These are phyloP conservation scores for Melanaphis sacchari DNA, from an alignment of 1,140 invertebrate species.

Conservation along the genomic window DNA sequence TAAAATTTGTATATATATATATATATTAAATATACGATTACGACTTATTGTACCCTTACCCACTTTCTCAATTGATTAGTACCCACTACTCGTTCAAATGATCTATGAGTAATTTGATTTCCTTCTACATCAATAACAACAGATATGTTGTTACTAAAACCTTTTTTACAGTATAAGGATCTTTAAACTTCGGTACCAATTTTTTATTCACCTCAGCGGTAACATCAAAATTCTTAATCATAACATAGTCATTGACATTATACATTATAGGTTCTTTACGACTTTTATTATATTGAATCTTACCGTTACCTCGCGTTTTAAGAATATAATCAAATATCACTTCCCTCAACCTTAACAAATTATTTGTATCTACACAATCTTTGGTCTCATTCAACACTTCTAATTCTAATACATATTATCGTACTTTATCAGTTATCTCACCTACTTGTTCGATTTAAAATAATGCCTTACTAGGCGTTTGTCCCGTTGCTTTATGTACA, in stretches of 20 bases:
- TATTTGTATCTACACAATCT: too few relatives aligned
- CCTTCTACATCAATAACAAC: background rate
- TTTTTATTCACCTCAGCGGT: background rate
- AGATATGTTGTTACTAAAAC: background rate
- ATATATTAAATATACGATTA: too few relatives aligned
- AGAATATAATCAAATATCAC: background rate
- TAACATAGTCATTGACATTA: background rate
- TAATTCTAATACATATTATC: too few relatives aligned
- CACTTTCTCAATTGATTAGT: background rate
- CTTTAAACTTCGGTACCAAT: background rate
- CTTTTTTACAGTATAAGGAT: background rate
- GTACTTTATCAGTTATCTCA: too few relatives aligned
- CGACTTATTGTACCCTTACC: background rate
- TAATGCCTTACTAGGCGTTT: too few relatives aligned
- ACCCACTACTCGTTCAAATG: too few relatives aligned
- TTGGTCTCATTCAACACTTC: too few relatives aligned
- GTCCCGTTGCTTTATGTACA: too few relatives aligned
- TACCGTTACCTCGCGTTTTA: background rate
- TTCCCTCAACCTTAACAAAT: background rate
- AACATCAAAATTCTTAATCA: background rate
- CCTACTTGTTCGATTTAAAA: too few relatives aligned
- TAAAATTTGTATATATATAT: too few relatives aligned
- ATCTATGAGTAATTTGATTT: background rate
- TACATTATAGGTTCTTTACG: background rate
- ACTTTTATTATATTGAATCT: background rate